Conservation (phyloP, 1,140 invertebrate genomes). For the Drepana arcuata region DNA sequence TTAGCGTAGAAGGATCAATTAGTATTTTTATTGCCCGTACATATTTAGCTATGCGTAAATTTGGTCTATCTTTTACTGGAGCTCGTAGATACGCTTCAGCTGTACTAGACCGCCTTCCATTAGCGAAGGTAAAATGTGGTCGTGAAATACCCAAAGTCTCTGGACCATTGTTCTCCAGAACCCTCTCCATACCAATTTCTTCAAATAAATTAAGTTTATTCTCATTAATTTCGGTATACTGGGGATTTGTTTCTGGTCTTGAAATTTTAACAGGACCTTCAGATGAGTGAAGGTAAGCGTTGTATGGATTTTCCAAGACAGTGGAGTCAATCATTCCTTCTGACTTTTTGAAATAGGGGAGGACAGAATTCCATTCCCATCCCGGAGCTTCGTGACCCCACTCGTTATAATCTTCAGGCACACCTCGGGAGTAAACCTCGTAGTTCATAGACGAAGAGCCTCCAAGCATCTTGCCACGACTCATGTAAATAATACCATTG, state of each 20-base stretch:
- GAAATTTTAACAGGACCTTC: slow-evolving; percentile 42
- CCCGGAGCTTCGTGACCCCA: slow-evolving; percentile 76
- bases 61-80: slow-evolving; percentile 62
- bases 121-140: slow-evolving; percentile 73
- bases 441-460: slow-evolving; percentile 84
- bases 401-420: slow-evolving; percentile 81
- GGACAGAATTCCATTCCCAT: slow-evolving; percentile 84
- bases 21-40: slow-evolving; percentile 68
- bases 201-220: slow-evolving; percentile 31
- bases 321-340: slow-evolving; percentile 44
- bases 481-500: too few species aligned
- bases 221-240: slow-evolving; percentile 27
- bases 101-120: slow-evolving; percentile 76
- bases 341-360: slow-evolving; percentile 52
- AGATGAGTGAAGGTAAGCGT: slow-evolving; percentile 36
- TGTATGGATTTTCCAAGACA: slow-evolving; percentile 28
- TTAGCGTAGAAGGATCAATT: slow-evolving; percentile 77
- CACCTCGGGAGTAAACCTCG: slow-evolving; percentile 85
- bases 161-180: slow-evolving; percentile 45
- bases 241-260: slow-evolving; percentile 26
- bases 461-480: slow-evolving; percentile 78
- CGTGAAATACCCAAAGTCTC: slow-evolving; percentile 31
- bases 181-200: slow-evolving; percentile 42
- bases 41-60: slow-evolving; percentile 63
- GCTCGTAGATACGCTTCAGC: slow-evolving; percentile 75